These are phyloP conservation scores for Achlya flavicornis DNA, from an alignment of 2,888 invertebrate genomes.

Conservation along the genomic window DNA sequence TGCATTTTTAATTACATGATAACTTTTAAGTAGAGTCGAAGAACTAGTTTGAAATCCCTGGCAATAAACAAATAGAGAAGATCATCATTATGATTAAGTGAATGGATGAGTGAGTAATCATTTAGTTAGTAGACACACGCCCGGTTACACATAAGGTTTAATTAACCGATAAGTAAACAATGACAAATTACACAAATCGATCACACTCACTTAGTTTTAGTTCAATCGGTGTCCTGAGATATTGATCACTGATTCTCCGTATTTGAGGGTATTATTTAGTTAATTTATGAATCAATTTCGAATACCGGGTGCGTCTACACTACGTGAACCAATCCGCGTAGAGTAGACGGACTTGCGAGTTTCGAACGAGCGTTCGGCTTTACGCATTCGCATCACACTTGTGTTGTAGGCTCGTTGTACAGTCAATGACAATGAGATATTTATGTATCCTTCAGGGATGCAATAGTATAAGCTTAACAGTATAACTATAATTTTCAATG, in stretches of 20 bases:
- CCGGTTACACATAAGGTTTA: conserved; percentile 19
- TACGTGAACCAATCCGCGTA: too few species aligned
- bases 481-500: too few species aligned
- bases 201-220: conserved; percentile 12
- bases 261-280: not conserved
- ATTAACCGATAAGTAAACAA: conserved; percentile 23
- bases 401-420: too few species aligned
- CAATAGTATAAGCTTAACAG: too few species aligned
- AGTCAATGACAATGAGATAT: too few species aligned
- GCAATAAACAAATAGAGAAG: conserved; percentile 32
- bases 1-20: too few species aligned
- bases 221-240: not conserved
- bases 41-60: conserved; percentile 29
- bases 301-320: too few species aligned
- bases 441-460: too few species aligned
- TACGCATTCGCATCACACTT: too few species aligned
- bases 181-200: conserved; percentile 31
- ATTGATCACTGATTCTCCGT: not conserved
- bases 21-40: too few species aligned
- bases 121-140: conserved; percentile 25
- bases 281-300: not conserved
- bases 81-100: conserved; percentile 35
- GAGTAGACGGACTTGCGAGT: too few species aligned
- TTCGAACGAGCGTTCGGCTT: too few species aligned
- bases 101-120: conserved; percentile 32